Base-by-base conservation (phyloP, 2,888 invertebrate genomes). In the Oscheius myriophilus region DNA sequence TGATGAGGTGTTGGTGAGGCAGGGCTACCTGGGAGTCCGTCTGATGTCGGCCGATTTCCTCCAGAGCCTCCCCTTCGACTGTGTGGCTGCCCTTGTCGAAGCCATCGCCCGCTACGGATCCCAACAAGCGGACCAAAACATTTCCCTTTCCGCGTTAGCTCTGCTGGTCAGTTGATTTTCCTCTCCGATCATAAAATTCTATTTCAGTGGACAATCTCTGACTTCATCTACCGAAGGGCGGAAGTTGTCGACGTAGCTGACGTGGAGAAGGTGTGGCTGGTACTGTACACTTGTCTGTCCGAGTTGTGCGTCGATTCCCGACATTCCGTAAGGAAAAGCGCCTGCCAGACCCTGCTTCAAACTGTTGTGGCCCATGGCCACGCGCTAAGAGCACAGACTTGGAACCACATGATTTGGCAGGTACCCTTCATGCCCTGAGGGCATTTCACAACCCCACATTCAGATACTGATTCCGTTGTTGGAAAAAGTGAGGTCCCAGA, bases 11-110 rank as follows among this genome's bases (percentile, higher is more conserved):
- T 54, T 74, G 1, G 70, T 76, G 3, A 59, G 72, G 12, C 75
- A 93, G 69, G 96, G 96, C 62, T 97, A 96, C 89, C 95, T 96
- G 88, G 95, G 96, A 88, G 91, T 96, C 59, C 96, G 96, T 94
- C 96, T 63, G 93, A 95, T 81, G n/a, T 76, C 78, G 25, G 95
- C 96, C 0, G 96, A 97, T 88, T 93, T 96, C 88, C 90, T 97
- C 77, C 92, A 93, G 39, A 92, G 93, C 59, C 93, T 97, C 89
- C 95, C 96, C 0, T 93, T 93, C 89, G 90, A 92, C 73, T 96
- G 95, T 87, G 90, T 97, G 81, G 74, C 80, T 14, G 74, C 80
- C 45, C 75, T 87, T 7, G 81, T 93, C 93, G 33, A 90, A 93
- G 58, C 95, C 93, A 95, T 96, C 4, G 93, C 95, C 0, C 94